Conservation (phyloP, 2,113 vertebrate species). For the Poeciliopsis occidentalis region DNA sequence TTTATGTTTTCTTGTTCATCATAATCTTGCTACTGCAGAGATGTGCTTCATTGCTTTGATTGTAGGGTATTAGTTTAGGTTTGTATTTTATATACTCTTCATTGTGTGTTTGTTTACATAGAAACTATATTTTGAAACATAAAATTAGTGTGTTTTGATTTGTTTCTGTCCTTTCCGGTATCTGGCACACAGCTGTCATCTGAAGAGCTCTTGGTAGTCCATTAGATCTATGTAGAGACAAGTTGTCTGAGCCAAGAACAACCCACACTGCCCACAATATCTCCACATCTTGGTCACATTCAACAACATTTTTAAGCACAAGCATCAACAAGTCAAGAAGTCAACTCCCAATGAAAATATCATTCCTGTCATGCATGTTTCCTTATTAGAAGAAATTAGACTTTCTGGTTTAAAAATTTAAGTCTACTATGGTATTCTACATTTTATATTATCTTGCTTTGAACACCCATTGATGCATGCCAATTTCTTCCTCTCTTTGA, state of each 20-base stretch:
- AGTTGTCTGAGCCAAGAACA: slow-evolving; percentile 4
- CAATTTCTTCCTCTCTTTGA: slow-evolving; percentile 45
- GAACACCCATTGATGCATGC: slow-evolving; percentile 26
- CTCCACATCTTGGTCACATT: slow-evolving; percentile 6
- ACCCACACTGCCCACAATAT: background rate
- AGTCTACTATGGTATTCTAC: slow-evolving; percentile 49
- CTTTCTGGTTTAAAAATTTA: slow-evolving; percentile 45
- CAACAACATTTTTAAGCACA: slow-evolving; percentile 16
- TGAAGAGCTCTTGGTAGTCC: background rate
- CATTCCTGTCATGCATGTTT: slow-evolving; percentile 19
- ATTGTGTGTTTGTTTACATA: background rate
- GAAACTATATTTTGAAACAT: background rate
- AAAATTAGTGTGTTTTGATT: background rate
- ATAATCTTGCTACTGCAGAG: background rate
- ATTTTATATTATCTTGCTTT: slow-evolving; percentile 8
- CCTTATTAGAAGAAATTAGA: background rate
- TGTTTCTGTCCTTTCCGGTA: background rate
- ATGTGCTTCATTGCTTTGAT: background rate
- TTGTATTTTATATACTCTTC: background rate
- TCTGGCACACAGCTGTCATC: slow-evolving; percentile 11
- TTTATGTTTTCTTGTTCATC: background rate
- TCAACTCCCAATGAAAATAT: background rate
- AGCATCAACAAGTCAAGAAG: slow-evolving; percentile 10
- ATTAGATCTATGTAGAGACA: background rate
- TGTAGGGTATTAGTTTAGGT: background rate